Conservation (phyloP, 1,140 invertebrate species). For the Meloidogyne floridensis region DNA sequence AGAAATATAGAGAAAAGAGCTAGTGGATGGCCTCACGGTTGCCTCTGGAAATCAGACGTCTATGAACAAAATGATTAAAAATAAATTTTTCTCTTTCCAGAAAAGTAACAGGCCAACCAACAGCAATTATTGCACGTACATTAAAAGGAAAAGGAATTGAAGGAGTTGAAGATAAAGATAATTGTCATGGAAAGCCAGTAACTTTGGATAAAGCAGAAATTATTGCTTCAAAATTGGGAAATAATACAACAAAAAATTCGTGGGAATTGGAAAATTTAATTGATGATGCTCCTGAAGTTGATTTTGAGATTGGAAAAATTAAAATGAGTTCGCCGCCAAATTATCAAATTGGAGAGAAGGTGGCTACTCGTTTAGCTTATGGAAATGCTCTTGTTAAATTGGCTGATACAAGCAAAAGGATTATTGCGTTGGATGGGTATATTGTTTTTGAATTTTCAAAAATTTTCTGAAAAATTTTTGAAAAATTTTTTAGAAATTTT, state of each 20-base stretch:
- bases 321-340: constrained; percentile 77
- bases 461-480: background rate
- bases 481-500: background rate
- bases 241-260: constrained; percentile 67
- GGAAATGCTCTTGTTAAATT: constrained; percentile 86
- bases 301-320: constrained; percentile 74
- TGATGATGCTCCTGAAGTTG: constrained; percentile 75
- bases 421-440: constrained; percentile 59
- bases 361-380: constrained; percentile 92
- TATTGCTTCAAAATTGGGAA: constrained; percentile 74
- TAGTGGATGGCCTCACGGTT: too few species aligned
- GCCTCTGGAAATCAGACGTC: too few species aligned
- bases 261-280: constrained; percentile 72
- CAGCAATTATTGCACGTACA: constrained; percentile 90
- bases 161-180: constrained; percentile 85
- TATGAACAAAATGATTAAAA: too few species aligned
- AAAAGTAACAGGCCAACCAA: constrained; percentile 79
- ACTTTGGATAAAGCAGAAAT: constrained; percentile 78
- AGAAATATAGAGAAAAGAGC: too few species aligned
- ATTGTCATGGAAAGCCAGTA: constrained; percentile 96
- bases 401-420: constrained; percentile 77
- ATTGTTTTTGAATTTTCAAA: background rate
- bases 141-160: constrained; percentile 84
- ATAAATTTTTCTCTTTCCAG: constrained; percentile 65
- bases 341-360: constrained; percentile 76